phyloP scores from a whole-genome alignment of 2,797 vertebrate species.

The Danio kyathit region DNA sequence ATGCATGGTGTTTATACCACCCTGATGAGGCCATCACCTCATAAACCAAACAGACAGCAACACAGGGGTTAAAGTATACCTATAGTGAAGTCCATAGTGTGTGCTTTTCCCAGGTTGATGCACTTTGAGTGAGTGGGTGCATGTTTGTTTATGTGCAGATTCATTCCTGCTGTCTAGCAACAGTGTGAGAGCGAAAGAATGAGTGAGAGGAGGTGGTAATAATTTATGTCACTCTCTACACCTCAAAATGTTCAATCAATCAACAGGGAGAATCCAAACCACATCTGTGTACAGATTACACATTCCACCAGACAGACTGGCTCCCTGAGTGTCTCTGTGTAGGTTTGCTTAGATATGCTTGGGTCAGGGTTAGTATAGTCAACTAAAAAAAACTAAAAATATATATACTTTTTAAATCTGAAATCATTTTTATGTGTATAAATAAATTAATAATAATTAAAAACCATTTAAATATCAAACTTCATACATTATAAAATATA shows the following conservation, averaged over 20 bases:
- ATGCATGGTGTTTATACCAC: background rate
- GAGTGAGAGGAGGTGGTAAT: conserved; percentile 26
- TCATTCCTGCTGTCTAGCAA: conserved; percentile 65
- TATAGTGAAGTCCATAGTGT: conserved; percentile 9
- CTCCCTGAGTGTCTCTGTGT: conserved; percentile 45
- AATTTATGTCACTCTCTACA: conserved; percentile 57
- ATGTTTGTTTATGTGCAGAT: conserved; percentile 36
- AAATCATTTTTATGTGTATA: no score
- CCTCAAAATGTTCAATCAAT: conserved; percentile 66
- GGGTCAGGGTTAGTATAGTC: no score
- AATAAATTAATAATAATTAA: no score
- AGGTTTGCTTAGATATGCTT: conserved; percentile 1
- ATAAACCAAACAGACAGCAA: background rate
- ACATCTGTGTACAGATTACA: conserved; percentile 67
- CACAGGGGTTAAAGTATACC: conserved; percentile 6
- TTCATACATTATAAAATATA: no score
- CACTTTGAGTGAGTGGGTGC: conserved; percentile 15
- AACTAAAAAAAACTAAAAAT: no score
- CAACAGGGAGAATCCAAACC: conserved; percentile 57
- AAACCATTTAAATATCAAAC: no score
- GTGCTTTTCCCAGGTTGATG: conserved; percentile 25
- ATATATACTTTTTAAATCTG: no score
- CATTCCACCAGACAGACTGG: conserved; percentile 45
- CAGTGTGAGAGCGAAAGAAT: conserved; percentile 55
- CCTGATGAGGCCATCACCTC: background rate